Evolutionary conservation across 2,888 invertebrate species (phyloP).

Genomic region (Sarcophaga carnaria): DNA sequence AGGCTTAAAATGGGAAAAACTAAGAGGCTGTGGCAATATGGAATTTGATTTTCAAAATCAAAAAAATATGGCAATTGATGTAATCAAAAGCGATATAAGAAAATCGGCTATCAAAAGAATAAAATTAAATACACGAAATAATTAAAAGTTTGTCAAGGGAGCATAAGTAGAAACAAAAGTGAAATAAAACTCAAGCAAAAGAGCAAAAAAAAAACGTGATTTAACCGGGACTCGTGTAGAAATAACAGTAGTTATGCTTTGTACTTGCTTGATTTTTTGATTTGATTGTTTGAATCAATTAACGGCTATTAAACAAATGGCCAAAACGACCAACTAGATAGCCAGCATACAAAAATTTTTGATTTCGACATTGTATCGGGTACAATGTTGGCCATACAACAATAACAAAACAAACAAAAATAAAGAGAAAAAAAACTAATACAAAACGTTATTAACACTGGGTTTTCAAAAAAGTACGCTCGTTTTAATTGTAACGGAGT

Average conservation of each 20-base stretch:
- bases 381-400: conserved; percentile 35
- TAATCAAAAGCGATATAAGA: conserved; percentile 34
- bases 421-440: no score
- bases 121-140: conserved; percentile 28
- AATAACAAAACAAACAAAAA: not conserved
- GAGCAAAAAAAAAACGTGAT: conserved; percentile 25
- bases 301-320: conserved; percentile 39
- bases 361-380: conserved; percentile 44
- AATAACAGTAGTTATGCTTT: conserved; percentile 8
- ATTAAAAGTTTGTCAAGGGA: conserved; percentile 26
- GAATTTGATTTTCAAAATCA: conserved; percentile 39
- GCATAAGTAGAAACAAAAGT: not conserved
- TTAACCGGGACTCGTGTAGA: conserved; percentile 1
- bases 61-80: conserved; percentile 14
- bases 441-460: not conserved
- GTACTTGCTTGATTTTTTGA: not conserved
- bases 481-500: not conserved
- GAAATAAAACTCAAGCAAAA: not conserved
- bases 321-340: conserved; percentile 1
- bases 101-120: conserved; percentile 8
- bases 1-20: conserved; percentile 28
- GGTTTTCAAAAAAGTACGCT: not conserved
- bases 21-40: conserved; percentile 9
- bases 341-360: not conserved
- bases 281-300: conserved; percentile 38